A percentile compares a stretch with the other conserved stretches of the same genome.
Conservation (phyloP, 2,113 vertebrate species). For the Kryptolebias marmoratus region DNA sequence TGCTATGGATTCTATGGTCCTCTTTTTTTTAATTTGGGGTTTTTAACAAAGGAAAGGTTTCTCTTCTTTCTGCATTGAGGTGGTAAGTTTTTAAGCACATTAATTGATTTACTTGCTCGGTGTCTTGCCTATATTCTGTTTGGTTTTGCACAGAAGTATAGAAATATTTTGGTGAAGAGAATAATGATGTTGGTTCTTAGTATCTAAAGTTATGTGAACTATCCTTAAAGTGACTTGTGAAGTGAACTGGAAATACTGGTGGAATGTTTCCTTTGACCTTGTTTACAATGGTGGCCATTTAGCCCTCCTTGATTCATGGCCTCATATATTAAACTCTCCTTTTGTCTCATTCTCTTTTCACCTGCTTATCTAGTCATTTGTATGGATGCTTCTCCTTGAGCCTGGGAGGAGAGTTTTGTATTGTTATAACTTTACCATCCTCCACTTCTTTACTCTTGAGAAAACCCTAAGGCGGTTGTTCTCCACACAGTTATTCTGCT, state of each 20-base stretch:
- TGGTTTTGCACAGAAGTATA: neutral
- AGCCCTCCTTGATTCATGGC: slow-evolving; percentile 41
- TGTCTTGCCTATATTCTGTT: neutral
- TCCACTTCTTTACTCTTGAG: neutral
- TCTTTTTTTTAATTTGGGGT: slow-evolving; percentile 3
- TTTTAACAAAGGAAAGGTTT: slow-evolving; percentile 3
- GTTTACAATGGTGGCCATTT: slow-evolving; percentile 40
- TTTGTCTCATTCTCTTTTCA: neutral
- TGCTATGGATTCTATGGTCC: slow-evolving; percentile 5
- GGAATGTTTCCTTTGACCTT: slow-evolving; percentile 33
- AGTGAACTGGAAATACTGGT: slow-evolving; percentile 2
- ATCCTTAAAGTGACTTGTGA: slow-evolving; percentile 16
- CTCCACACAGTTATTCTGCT: neutral
- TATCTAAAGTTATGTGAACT: slow-evolving; percentile 18
- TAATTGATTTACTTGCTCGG: neutral
- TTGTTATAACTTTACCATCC: slow-evolving; percentile 12
- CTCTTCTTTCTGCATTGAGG: slow-evolving; percentile 75
- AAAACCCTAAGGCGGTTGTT: neutral
- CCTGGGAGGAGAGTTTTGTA: slow-evolving; percentile 16
- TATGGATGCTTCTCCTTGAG: slow-evolving; percentile 22
- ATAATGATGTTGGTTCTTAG: neutral
- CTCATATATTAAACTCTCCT: slow-evolving; percentile 25
- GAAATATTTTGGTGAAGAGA: neutral
- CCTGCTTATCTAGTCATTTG: slow-evolving; percentile 36
- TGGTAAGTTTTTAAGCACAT: slow-evolving; percentile 80